These are phyloP conservation scores for Cyrtonyx montezumae DNA, from an alignment of 2,113 vertebrate species.

Conservation along the genomic window DNA sequence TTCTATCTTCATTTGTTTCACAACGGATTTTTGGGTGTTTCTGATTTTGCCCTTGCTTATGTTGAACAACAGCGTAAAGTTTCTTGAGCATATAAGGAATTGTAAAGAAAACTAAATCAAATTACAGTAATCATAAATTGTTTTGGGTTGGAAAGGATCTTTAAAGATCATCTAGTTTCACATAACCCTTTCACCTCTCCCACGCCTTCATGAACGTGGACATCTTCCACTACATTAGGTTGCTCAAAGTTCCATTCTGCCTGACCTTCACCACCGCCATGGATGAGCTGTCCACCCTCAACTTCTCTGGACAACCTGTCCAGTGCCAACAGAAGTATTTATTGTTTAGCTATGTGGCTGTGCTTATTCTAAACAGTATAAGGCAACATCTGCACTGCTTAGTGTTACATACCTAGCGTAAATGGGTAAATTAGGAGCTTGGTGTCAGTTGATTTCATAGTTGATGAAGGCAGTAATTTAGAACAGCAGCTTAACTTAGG, in stretches of 20 bases:
- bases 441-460: background rate
- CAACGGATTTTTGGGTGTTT: background rate
- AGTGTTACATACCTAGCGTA: background rate
- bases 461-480: background rate
- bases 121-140: background rate
- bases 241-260: background rate
- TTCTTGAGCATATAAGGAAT: background rate
- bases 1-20: slow-evolving; percentile 39
- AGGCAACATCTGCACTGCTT: background rate
- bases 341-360: background rate
- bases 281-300: background rate
- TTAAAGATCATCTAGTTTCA: background rate
- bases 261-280: background rate
- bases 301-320: background rate
- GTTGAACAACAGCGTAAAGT: background rate
- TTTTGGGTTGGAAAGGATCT: background rate
- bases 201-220: background rate
- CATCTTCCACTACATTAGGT: background rate
- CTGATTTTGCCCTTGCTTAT: background rate
- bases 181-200: background rate
- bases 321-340: background rate
- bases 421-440: background rate
- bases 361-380: background rate
- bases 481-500: background rate
- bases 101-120: background rate